These are phyloP conservation scores for Melanerpes aurifrons DNA, from an alignment of 2,113 vertebrate species.

Conservation along the genomic window DNA sequence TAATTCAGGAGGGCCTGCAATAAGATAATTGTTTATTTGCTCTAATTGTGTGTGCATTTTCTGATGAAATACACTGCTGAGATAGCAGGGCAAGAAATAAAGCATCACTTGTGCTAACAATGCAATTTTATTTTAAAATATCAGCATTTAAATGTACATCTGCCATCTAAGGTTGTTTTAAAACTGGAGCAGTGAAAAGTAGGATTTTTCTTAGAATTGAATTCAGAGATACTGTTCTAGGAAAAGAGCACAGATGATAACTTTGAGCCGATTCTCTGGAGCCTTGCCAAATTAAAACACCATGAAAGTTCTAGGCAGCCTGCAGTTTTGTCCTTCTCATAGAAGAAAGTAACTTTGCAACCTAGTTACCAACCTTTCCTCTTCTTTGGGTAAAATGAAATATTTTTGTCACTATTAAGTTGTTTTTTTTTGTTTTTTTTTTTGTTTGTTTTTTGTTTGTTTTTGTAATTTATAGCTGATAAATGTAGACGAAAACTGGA, in stretches of 20 bases:
- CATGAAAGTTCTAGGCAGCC: not conserved
- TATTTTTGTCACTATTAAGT: not conserved
- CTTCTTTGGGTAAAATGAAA: not conserved
- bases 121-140: not conserved
- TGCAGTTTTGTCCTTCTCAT: not conserved
- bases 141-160: not conserved
- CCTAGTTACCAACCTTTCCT: not conserved
- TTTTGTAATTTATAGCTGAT: constrained; percentile 78
- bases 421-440: not conserved
- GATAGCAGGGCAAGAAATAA: no score
- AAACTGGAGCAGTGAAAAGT: not conserved
- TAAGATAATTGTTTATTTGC: not conserved
- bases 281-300: not conserved
- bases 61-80: not conserved
- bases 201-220: not conserved
- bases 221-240: not conserved
- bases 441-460: not conserved
- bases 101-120: not conserved
- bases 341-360: not conserved
- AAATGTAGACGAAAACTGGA: constrained; percentile 82
- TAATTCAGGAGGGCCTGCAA: not conserved
- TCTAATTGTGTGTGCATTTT: not conserved
- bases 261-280: not conserved
- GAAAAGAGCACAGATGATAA: not conserved
- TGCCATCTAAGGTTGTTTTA: not conserved